A percentile compares a stretch with the other conserved stretches of the same genome.
phyloP scores from a whole-genome alignment of 2,888 invertebrate species.

The Philereme transversata region DNA sequence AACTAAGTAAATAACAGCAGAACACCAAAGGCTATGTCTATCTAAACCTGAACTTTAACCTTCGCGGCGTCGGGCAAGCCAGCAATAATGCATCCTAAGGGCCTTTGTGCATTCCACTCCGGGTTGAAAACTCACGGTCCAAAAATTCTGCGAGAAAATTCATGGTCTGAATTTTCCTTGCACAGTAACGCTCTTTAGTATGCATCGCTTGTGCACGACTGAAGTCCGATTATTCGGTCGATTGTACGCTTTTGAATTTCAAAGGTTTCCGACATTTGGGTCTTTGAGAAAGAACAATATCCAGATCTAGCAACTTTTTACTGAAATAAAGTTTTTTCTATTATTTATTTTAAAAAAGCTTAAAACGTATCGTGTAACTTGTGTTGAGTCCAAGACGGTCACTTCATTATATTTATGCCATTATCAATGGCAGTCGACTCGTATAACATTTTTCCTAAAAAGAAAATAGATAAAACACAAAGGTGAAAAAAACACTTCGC shows the following conservation, averaged over 20 bases:
- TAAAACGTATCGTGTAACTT: too few species aligned
- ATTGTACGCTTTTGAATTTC: slow-evolving; percentile 20
- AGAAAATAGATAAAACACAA: too few species aligned
- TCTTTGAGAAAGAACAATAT: too few species aligned
- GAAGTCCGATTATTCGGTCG: slow-evolving; percentile 21
- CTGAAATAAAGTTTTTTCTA: too few species aligned
- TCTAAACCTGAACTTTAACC: slow-evolving; percentile 21
- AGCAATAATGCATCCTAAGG: slow-evolving; percentile 28
- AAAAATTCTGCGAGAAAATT: slow-evolving; percentile 17
- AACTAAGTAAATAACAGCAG: slow-evolving; percentile 14
- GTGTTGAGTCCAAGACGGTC: too few species aligned
- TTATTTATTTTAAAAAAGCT: too few species aligned
- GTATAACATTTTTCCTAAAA: too few species aligned
- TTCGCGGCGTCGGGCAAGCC: slow-evolving; percentile 7
- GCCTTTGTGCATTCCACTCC: slow-evolving; percentile 20
- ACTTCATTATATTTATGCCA: too few species aligned
- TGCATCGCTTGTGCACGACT: slow-evolving; percentile 18
- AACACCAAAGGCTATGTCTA: slow-evolving; percentile 19
- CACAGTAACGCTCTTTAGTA: slow-evolving; percentile 16
- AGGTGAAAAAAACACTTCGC: too few species aligned
- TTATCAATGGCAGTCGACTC: too few species aligned
- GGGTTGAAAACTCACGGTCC: slow-evolving; percentile 20
- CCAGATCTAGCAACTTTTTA: too few species aligned
- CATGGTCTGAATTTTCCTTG: slow-evolving; percentile 12
- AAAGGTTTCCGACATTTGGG: slow-evolving; percentile 1